phyloP scores from a whole-genome alignment of 2,888 invertebrate genomes.

The Dastarcus helophoroides region DNA sequence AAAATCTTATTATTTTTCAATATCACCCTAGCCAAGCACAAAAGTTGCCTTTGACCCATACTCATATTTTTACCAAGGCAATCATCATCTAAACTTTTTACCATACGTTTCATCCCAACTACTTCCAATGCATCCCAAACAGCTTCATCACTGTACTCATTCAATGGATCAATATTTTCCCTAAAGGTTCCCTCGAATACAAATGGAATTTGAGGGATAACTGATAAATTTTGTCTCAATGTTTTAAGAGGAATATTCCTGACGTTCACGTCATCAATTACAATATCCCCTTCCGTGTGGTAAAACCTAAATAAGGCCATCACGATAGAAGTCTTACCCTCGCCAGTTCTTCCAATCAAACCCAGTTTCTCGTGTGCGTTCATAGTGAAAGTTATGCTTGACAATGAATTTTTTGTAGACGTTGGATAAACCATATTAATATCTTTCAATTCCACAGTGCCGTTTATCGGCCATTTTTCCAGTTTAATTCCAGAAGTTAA shows the following conservation, averaged over 20 bases:
- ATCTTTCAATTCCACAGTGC: conserved; percentile 45
- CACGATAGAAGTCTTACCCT: conserved; percentile 71
- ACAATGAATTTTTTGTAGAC: conserved; percentile 53
- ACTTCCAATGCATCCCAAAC: conserved; percentile 27
- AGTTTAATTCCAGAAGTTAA: conserved; percentile 38
- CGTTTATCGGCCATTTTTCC: conserved; percentile 48
- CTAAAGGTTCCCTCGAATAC: conserved; percentile 46
- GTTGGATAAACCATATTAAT: conserved; percentile 62
- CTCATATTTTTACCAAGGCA: conserved; percentile 26
- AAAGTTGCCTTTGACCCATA: conserved; percentile 45
- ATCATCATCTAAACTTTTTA: conserved; percentile 24
- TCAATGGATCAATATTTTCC: conserved; percentile 26
- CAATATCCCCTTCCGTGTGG: conserved; percentile 62
- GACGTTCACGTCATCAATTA: conserved; percentile 28
- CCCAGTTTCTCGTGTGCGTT: conserved; percentile 62
- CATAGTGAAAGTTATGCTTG: conserved; percentile 54
- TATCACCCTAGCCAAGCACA: conserved; percentile 39
- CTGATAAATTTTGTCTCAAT: conserved; percentile 39
- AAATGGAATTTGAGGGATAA: conserved; percentile 43
- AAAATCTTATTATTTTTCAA: conserved; percentile 9
- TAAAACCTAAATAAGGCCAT: conserved; percentile 64
- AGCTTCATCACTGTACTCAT: conserved; percentile 22
- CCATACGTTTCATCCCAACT: conserved; percentile 31
- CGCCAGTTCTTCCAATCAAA: conserved; percentile 73
- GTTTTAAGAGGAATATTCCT: conserved; percentile 37